Base-by-base conservation (phyloP, 2,113 vertebrate species). In the Pangasianodon hypophthalmus region DNA sequence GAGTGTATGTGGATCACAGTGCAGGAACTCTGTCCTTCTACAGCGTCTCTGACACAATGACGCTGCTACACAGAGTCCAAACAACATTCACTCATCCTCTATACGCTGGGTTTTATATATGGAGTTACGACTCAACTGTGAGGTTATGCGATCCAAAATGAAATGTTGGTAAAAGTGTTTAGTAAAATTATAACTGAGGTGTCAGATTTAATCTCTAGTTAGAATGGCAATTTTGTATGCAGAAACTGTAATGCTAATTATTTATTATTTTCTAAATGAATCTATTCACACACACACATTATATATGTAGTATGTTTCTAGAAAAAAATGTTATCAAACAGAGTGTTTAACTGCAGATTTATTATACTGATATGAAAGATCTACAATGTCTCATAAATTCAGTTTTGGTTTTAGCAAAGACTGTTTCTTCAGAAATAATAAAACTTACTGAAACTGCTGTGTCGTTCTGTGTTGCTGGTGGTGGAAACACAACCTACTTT, bases 1-100 rank as follows among this genome's bases (percentile, higher is more conserved):
- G 73, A 77, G 73, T 77, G 19, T 77, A 77, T 77, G 73, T 77
- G 41, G 73, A 77, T 48, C 73, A 77, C 73, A 77, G 73, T 24
- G 73, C 73, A 77, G 73, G 73, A 46, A 77, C 21, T 77, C 10
- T 77, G 73, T 44, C 73, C 73, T 77, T 77, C 73, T 77, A 77
- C 73, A 77, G 73, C 41, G 21, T 77, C 41, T 80, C 46, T 29
- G 77, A 80, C 46, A 16, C 24, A 0, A 79, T 79, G 77, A 50
- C 0, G 46, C 77, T 80, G 24, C 75, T 79, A 44, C 75, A 79
- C 75, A 79, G 75, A 4, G 24, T 79, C 9, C 44, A 48, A 9
- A 79, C 75, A 44, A 29, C 21, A 48, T 79, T 79, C 44, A 29
- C 75, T 79, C 6, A 46, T 3, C 75, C 75, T 11, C 75, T 79